Evolutionary conservation across 2,113 vertebrate species (phyloP).

Genomic region (Aspidoscelis tigris): DNA sequence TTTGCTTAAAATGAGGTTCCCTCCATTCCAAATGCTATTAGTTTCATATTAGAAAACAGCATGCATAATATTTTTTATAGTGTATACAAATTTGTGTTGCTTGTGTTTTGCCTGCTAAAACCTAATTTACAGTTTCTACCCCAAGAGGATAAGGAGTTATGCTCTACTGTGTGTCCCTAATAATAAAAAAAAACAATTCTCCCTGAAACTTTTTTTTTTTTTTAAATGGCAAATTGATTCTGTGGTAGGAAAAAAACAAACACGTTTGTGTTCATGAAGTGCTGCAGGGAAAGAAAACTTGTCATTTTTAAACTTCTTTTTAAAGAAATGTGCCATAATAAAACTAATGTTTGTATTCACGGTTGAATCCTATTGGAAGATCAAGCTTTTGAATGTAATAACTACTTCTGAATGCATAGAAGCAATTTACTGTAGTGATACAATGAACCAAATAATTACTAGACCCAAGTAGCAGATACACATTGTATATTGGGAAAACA

Average conservation of each 20-base stretch:
- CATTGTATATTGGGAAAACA: no score
- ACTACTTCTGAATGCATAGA: not conserved
- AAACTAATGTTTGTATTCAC: slow-evolving; percentile 16
- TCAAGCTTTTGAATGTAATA: not conserved
- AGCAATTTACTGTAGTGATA: not conserved
- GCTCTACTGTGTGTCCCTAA: slow-evolving; percentile 54
- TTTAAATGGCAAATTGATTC: slow-evolving; percentile 60
- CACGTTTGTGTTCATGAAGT: slow-evolving; percentile 60
- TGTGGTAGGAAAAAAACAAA: slow-evolving; percentile 62
- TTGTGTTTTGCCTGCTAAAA: slow-evolving; percentile 65
- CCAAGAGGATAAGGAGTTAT: slow-evolving; percentile 61
- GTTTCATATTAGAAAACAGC: slow-evolving; percentile 15
- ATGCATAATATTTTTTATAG: slow-evolving; percentile 34
- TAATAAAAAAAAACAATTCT: slow-evolving; percentile 66
- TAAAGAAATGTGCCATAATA: slow-evolving; percentile 37
- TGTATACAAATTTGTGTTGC: slow-evolving; percentile 56
- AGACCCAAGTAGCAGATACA: no score
- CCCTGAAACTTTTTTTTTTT: slow-evolving; percentile 64
- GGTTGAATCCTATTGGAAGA: not conserved
- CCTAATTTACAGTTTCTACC: slow-evolving; percentile 68
- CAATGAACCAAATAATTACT: not conserved
- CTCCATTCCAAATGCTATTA: not conserved
- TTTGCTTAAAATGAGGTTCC: slow-evolving; percentile 31
- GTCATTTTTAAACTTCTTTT: slow-evolving; percentile 3
- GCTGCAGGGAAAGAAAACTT: slow-evolving; percentile 3